phyloP scores from a whole-genome alignment of 2,113 vertebrate species.

The Rhynchopsitta pachyrhyncha region DNA sequence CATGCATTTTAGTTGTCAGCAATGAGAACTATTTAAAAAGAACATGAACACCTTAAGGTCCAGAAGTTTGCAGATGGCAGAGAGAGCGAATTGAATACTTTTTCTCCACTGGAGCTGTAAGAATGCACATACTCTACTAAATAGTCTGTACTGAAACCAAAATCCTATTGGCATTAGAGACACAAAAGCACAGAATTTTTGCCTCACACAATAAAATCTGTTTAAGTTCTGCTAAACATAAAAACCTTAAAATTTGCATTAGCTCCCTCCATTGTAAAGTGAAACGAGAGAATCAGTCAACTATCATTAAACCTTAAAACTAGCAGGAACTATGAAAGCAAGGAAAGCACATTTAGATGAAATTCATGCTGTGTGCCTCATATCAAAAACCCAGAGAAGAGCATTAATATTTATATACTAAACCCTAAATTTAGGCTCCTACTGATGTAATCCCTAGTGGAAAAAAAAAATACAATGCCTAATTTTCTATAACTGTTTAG shows the following conservation, averaged over 20 bases:
- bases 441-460: not conserved
- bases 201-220: not conserved
- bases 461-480: not conserved
- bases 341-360: not conserved
- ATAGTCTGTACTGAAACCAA: not conserved
- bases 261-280: not conserved
- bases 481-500: not conserved
- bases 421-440: not conserved
- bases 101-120: not conserved
- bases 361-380: not conserved
- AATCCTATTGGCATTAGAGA: not conserved
- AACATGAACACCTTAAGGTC: not conserved
- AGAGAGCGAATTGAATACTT: not conserved
- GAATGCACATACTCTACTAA: not conserved
- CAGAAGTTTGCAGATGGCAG: not conserved
- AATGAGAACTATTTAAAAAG: not conserved
- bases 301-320: not conserved
- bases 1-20: not conserved
- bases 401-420: rapidly evolving
- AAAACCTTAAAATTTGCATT: not conserved
- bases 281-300: not conserved
- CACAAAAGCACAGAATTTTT: not conserved
- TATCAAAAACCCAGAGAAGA: not conserved
- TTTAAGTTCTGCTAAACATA: not conserved
- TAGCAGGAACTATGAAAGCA: not conserved